phyloP scores from a whole-genome alignment of 1,140 invertebrate genomes.

The Stegodyphus dumicola region DNA sequence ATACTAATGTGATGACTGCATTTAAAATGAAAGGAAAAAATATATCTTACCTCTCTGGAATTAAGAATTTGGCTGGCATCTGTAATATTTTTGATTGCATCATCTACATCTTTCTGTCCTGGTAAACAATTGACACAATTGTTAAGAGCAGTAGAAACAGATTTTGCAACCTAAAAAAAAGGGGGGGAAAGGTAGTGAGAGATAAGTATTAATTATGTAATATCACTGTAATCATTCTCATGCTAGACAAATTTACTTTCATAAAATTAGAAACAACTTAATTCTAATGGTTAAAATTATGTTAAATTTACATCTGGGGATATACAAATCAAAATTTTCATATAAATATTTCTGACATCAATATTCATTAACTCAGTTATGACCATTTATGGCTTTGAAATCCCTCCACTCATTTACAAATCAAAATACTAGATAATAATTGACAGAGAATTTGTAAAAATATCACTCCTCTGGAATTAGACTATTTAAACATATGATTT shows the following conservation, averaged over 20 bases:
- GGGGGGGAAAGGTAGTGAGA: not conserved
- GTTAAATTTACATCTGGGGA: too few relatives aligned
- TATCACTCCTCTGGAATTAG: too few relatives aligned
- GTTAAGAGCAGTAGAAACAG: constrained; percentile 71
- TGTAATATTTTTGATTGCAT: constrained; percentile 84
- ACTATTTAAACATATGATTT: too few relatives aligned
- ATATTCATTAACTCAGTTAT: too few relatives aligned
- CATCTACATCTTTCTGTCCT: constrained; percentile 89
- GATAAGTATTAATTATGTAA: not conserved
- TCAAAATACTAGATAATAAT: too few relatives aligned
- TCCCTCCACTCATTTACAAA: too few relatives aligned
- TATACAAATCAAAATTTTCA: too few relatives aligned
- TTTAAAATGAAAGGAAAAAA: not conserved
- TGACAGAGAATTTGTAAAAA: too few relatives aligned
- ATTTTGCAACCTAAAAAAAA: constrained; percentile 67
- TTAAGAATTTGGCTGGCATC: constrained; percentile 78
- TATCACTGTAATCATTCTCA: not conserved
- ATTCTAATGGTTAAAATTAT: too few relatives aligned
- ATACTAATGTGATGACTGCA: not conserved
- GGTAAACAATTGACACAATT: constrained; percentile 82
- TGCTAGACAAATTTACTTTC: not conserved
- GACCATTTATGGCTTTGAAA: too few relatives aligned
- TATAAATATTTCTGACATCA: too few relatives aligned
- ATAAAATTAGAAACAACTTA: too few relatives aligned
- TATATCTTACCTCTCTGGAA: constrained; percentile 30